Conservation (phyloP, 2,888 invertebrate species). For the Eupithecia tripunctaria region DNA sequence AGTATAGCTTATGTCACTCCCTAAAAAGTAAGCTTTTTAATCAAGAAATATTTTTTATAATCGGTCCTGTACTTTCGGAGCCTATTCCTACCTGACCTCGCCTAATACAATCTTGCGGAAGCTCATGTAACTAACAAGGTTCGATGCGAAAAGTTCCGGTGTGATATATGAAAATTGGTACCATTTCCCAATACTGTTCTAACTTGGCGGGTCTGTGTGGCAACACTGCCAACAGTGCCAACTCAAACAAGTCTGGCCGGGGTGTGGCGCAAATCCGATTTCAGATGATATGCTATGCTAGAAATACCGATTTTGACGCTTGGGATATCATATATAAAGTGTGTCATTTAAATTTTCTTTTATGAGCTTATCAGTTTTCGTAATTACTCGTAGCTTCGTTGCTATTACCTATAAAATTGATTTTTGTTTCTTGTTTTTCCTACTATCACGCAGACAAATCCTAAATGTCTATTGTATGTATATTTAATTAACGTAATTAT, state of each 20-base stretch:
- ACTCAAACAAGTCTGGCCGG: conserved; percentile 27
- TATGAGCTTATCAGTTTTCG: background rate
- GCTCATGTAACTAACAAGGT: conserved; percentile 9
- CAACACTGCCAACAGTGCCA: conserved; percentile 21
- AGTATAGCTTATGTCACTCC: too few species aligned
- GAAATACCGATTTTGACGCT: background rate
- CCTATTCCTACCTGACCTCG: too few species aligned
- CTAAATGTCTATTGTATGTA: too few species aligned
- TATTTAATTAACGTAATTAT: too few species aligned
- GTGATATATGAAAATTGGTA: conserved; percentile 30
- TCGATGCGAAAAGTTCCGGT: conserved; percentile 18
- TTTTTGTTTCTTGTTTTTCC: too few species aligned
- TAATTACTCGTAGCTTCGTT: background rate
- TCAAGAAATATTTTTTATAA: too few species aligned
- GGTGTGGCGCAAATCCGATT: conserved; percentile 10
- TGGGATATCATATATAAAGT: background rate
- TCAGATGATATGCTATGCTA: background rate
- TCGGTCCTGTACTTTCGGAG: too few species aligned
- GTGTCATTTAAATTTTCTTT: background rate
- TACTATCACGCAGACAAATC: too few species aligned
- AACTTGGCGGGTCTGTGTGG: conserved; percentile 24
- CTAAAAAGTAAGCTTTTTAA: too few species aligned
- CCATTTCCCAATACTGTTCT: conserved; percentile 29
- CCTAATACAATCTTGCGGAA: conserved; percentile 20
- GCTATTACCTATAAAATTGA: too few species aligned